Evolutionary conservation across 1,140 invertebrate genomes (phyloP), one percentile per base, ranked within the genome.

Genomic region (Araneus ventricosus): DNA sequence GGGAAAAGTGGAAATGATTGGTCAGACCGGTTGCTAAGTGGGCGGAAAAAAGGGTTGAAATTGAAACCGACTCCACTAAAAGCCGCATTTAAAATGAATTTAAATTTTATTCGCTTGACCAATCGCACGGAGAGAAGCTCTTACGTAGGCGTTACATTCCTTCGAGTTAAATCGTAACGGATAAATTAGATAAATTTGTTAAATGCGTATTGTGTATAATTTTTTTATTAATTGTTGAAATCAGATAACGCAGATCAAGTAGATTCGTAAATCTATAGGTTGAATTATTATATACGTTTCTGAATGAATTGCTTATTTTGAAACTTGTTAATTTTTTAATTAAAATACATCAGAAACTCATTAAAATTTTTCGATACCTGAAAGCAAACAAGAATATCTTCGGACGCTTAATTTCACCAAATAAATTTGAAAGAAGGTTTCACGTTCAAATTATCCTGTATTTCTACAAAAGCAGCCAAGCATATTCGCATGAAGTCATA

Each of bases 41-140:
- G 30, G 61, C 61, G 61, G 61, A n/a, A 67, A 27, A 22, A 67
- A n/a, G 24, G 24, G 24, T 67, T 34, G 27, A 75, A 34, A 75
- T 34, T 14, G 67, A 30, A 63, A 63, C 59, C 59, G 8, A 24
- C 59, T 63, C n/a, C 4, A 20, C 22, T 24, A n/a, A n/a, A 37
- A 75, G 67, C 27, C 20, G 27, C 27, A 30, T 75, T 75, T 34
- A 75, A 75, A 75, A 20, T 17, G 30, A 75, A 75, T 75, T 30
- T 30, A 75, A 75, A 75, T 75, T 75, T 75, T 30, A 75, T 17
- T 34, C 67, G 10, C 67, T 34, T 75, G 67, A 75, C 67, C 67
- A 75, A 75, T 75, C 67, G 30, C 2, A 75, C 17, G 14, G 14
- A 34, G 14, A 75, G 67, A 22, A 34, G 27, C 27, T 34, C 17